These are phyloP conservation scores for Protobothrops mucrosquamatus DNA, from an alignment of 2,113 vertebrate genomes.

Conservation along the genomic window DNA sequence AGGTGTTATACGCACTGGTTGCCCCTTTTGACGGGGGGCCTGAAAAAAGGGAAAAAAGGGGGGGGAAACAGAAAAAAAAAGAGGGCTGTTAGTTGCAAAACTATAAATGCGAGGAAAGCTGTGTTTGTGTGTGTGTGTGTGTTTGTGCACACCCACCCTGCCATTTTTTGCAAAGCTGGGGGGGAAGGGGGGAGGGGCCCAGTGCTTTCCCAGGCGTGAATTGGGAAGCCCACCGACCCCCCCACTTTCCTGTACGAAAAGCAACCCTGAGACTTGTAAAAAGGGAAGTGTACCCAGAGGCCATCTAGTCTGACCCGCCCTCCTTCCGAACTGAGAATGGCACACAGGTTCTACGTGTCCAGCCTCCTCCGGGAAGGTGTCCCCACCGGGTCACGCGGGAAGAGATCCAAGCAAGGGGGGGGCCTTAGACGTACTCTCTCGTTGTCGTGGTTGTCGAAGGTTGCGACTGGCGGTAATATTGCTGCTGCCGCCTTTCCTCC, in stretches of 20 bases:
- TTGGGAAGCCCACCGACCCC: neutral
- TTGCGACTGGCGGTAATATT: conserved; percentile 85
- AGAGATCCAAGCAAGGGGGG: neutral
- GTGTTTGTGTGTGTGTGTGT: neutral
- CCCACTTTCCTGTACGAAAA: neutral
- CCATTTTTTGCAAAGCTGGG: neutral
- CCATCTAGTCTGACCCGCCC: neutral
- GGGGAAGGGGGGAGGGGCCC: too few species aligned
- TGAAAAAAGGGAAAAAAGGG: conserved; percentile 76
- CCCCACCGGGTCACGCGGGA: neutral
- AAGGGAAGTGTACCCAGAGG: neutral
- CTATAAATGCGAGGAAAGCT: neutral
- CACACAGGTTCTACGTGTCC: neutral
- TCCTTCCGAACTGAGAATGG: neutral
- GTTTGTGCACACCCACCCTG: neutral
- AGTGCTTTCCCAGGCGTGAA: neutral
- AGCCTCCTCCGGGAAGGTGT: neutral
- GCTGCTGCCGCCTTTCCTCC: conserved; percentile 78
- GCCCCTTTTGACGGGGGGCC: conserved; percentile 87
- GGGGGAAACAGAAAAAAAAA: conserved; percentile 23
- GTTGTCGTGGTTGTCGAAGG: conserved; percentile 67
- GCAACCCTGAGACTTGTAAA: neutral
- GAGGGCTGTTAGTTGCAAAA: conserved; percentile 49
- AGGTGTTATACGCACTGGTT: conserved; percentile 83
- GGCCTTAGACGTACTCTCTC: conserved; percentile 94